Evolutionary conservation across 2,113 vertebrate species (phyloP), one percentile per base, ranked within the genome.

Genomic region (Thymallus thymallus): DNA sequence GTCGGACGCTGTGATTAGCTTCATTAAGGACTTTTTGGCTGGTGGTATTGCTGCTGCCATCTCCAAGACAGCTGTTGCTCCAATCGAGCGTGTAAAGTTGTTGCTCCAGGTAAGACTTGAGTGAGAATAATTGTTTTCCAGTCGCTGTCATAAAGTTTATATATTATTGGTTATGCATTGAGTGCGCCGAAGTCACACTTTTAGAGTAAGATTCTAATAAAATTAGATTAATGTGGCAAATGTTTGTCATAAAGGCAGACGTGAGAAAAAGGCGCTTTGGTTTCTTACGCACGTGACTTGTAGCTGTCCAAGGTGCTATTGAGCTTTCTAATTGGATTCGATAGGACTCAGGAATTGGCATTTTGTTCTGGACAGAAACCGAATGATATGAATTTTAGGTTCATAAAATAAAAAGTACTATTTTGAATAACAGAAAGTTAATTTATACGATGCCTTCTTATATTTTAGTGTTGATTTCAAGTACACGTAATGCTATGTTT

Each of bases 51-150:
- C 97, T 67, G 97, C 97, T 64, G 97, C 96, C 74, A 94, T 98
- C 88, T 98, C 97, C 87, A 98, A 98, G 90, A 99, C 97, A n/a
- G 96, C 97, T 4, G 97, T 99, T 1, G 96, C 97, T 69, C 97
- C 97, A 29, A 99, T 98, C 74, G 97, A 99, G 90, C 94, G 97
- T 82, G 97, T 98, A 74, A 98, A 99, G 81, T 71, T 99, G 88
- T 89, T 99, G 89, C 94, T 98, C 85, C 97, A 99, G 96, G 97
- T 98, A 82, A 90, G 92, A 2, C 9, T 41, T 41, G 9, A 41
- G 35, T 41, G 35, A 41, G 35, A 16, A 18, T 51, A 51, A 51
- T 41, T 10, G 35, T 51, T 51, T 51, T 51, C 14, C 48, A 16
- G 46, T 13, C 12, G 14, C 46, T 16, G 12, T 18, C 48, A 51